Base-by-base conservation (phyloP, 2,888 invertebrate species). In the Serripes groenlandicus region DNA sequence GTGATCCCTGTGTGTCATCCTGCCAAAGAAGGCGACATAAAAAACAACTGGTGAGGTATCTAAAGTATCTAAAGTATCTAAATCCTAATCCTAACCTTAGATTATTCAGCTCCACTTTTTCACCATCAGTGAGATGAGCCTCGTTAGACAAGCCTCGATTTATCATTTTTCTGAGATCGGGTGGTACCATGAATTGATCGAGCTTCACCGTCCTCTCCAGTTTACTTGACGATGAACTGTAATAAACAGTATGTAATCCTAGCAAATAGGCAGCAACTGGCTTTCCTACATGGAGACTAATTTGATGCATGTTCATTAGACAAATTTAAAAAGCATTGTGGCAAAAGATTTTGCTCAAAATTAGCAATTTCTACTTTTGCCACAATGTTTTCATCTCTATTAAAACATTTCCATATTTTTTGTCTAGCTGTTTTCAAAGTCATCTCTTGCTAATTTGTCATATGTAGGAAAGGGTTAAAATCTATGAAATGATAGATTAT, bases 91-190 rank as follows among this genome's bases (percentile, higher is more conserved):
- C n/a, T 21, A 21, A 91, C 91, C 75, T 90, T 26, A 87, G 54
- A 1, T 75, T 28, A 15, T 81, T 70, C 23, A 90, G 81, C 49
- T 90, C 86, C 2, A 72, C 62, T 42, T 64, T 81, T 52, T 91
- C 89, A 11, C 73, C 80, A 37, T 85, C 84, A n/a, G 75, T 83
- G 9, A 87, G 69, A 11, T 78, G 81, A 1, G 72, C 75, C 3
- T 75, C 75, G 15, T 83, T 77, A 5, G 83, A 81, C 23, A 91
- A 78, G 1, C 90, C 90, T 23, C 86, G 71, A 64, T 92, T 92
- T 30, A 90, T 88, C 81, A 91, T 83, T 49, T 82, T 86, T 11
- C 90, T 81, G 7, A 90, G 72, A n/a, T 70, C 56, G 26, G 72
- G 70, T 3, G 87, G 86, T 9, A 92, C 87, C 32, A n/a, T 32